Evolutionary conservation across 2,113 vertebrate species (phyloP), one percentile per base, ranked within the genome.

Genomic region (Eleginops maclovinus): DNA sequence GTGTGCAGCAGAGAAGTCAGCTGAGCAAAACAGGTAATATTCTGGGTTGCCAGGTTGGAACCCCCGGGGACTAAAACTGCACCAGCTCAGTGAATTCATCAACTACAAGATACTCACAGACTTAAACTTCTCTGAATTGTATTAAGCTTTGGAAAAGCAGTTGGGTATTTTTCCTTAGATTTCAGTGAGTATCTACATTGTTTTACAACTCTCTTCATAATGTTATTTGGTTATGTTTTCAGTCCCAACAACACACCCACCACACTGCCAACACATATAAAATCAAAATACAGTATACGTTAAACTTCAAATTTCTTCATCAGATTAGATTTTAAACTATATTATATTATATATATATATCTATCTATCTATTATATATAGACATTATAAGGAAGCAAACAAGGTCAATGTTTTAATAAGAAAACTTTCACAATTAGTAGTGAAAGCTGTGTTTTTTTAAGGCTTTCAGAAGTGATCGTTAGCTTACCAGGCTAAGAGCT

Each of bases 11-110:
- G 40, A 67, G 40, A 28, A 19, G 22, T 59, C 64, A 16, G 61
- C 47, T 24, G 21, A 83, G 49, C 44, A 67, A 65, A 77, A 21
- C 21, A 40, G 59, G 44, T 21, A 31, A 67, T 12, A 22, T 26
- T 26, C 19, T 44, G 15, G 28, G 61, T 28, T 56, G 41, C 53
- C 47, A 74, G 36, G 58, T 65, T 41, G 44, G 51, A 59, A 31
- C 24, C 41, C 31, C 13, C 1, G 6, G 41, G 41, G 74, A 72
- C 21, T 4, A 7, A 41, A 11, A 0, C 41, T 31, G 21, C 62
- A 67, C 11, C 49, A 50, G 61, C 65, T 54, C 26, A 0, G 10
- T 36, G 64, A 61, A 41, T 49, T 50, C 19, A 55, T 28, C 12
- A 28, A 54, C 67, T 26, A 40, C 12, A 26, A 40, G 49, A 47